A percentile compares a stretch with the other conserved stretches of the same genome.
phyloP scores from a whole-genome alignment of 2,888 invertebrate genomes.

The Eristalis arbustorum region DNA sequence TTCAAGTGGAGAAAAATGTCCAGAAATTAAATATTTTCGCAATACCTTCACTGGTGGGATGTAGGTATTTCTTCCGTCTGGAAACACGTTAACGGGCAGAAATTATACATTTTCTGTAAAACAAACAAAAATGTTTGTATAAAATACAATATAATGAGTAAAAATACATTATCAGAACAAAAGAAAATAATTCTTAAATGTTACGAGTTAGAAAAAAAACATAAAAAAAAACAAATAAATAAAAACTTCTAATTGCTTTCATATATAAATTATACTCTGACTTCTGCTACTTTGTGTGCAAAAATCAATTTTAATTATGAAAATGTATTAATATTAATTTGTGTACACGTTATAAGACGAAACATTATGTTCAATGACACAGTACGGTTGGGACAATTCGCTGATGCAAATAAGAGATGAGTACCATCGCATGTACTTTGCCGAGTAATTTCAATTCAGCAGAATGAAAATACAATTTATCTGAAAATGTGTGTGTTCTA shows the following conservation, averaged over 20 bases:
- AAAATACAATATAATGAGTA: conserved; percentile 64
- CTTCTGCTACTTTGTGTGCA: neutral
- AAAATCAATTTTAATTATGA: neutral
- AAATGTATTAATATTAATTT: neutral
- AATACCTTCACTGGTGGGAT: conserved; percentile 74
- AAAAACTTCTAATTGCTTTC: neutral
- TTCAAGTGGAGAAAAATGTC: conserved; percentile 71
- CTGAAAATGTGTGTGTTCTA: neutral
- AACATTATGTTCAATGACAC: neutral
- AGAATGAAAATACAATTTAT: neutral
- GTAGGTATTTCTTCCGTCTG: conserved; percentile 73
- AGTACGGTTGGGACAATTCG: neutral
- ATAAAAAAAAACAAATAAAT: conserved; percentile 9
- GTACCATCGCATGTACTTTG: neutral
- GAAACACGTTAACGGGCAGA: conserved; percentile 72
- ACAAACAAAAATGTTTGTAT: conserved; percentile 73
- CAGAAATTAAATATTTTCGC: conserved; percentile 69
- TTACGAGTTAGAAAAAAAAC: neutral
- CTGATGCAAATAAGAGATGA: neutral
- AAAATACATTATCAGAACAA: conserved; percentile 39
- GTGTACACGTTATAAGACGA: neutral
- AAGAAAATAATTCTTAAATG: conserved; percentile 1
- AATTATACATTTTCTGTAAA: conserved; percentile 76
- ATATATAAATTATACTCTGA: neutral
- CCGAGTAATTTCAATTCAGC: neutral